Conservation (phyloP, 2,888 invertebrate species). For the Polyploca ridens region DNA sequence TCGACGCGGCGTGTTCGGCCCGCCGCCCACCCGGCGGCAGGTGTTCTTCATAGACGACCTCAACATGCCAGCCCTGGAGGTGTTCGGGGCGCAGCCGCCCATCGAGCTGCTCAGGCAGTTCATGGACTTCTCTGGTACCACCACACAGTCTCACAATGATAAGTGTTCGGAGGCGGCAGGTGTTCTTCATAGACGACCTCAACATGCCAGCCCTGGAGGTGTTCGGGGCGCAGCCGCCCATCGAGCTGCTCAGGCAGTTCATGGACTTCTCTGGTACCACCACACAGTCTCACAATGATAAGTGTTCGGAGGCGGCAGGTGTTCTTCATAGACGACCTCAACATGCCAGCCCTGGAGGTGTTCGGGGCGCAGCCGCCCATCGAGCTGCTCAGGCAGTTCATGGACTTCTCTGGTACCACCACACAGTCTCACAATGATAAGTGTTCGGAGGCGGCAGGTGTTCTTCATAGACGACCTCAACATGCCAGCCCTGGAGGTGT, state of each 20-base stretch:
- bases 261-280: slow-evolving; percentile 90
- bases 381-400: slow-evolving; percentile 93
- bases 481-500: slow-evolving; percentile 94
- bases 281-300: too few relatives aligned
- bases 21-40: slow-evolving; percentile 91
- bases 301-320: slow-evolving; percentile 92
- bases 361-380: slow-evolving; percentile 96
- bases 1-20: slow-evolving; percentile 93
- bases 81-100: slow-evolving; percentile 95
- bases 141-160: too few relatives aligned
- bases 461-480: slow-evolving; percentile 96
- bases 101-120: slow-evolving; percentile 94
- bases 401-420: slow-evolving; percentile 89
- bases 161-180: slow-evolving; percentile 91
- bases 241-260: slow-evolving; percentile 93
- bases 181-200: slow-evolving; percentile 95
- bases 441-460: slow-evolving; percentile 91
- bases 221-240: slow-evolving; percentile 95
- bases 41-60: slow-evolving; percentile 96
- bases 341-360: slow-evolving; percentile 94
- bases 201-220: slow-evolving; percentile 96
- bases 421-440: too few relatives aligned
- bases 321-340: slow-evolving; percentile 95
- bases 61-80: slow-evolving; percentile 95
- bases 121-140: slow-evolving; percentile 90